phyloP scores from a whole-genome alignment of 2,797 vertebrate genomes.

The Trematomus bernacchii region DNA sequence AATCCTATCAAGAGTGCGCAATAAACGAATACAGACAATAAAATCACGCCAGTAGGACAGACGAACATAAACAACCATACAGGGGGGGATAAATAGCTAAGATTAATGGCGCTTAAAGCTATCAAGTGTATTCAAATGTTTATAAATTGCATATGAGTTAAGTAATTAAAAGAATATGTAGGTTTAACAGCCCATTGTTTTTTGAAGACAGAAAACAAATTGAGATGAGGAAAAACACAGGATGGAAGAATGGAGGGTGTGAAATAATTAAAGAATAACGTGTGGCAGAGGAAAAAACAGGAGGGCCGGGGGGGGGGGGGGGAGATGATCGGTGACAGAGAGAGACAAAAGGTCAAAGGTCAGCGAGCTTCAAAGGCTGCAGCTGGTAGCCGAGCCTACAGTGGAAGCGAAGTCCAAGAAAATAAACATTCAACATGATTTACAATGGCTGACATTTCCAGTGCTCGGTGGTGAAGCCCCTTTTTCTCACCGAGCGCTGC shows the following conservation, averaged over 20 bases:
- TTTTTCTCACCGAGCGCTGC: neutral
- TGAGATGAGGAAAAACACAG: conserved; percentile 1
- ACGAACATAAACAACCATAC: too few relatives aligned
- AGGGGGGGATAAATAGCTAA: too few relatives aligned
- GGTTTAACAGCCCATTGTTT: too few relatives aligned
- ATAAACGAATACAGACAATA: too few relatives aligned
- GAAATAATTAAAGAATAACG: conserved; percentile 33
- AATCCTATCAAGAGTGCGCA: too few relatives aligned
- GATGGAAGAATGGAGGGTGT: conserved; percentile 7
- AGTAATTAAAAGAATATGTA: too few relatives aligned
- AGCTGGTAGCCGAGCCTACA: conserved; percentile 56
- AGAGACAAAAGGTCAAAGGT: conserved; percentile 66
- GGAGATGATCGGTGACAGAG: conserved; percentile 36
- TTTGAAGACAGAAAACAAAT: neutral
- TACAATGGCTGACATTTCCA: conserved; percentile 38
- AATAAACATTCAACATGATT: conserved; percentile 60
- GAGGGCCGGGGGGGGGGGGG: neutral
- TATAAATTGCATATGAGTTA: too few relatives aligned
- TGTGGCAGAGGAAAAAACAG: neutral
- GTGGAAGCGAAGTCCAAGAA: conserved; percentile 71
- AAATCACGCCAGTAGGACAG: too few relatives aligned
- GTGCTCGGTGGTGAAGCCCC: conserved; percentile 13
- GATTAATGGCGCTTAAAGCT: too few relatives aligned
- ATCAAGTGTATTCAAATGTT: too few relatives aligned
- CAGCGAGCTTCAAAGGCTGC: conserved; percentile 70